Evolutionary conservation across 2,888 invertebrate species (phyloP), one percentile per base, ranked within the genome.

Genomic region (Pachymerium ferrugineum): DNA sequence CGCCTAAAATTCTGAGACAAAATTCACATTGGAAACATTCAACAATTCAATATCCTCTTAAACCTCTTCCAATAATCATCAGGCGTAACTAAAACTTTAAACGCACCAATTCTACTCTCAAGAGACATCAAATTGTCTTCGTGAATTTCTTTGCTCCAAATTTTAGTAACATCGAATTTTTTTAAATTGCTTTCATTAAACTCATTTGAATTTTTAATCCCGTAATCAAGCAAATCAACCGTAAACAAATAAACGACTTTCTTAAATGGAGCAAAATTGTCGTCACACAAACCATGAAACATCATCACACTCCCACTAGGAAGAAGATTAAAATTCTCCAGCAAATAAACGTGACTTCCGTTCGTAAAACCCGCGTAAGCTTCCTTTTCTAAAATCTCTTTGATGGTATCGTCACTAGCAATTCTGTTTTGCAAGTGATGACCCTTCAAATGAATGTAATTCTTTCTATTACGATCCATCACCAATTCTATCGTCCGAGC

Each of bases 261-360:
- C 19, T 74, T 74, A 29, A 70, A 74, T 4, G 74, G 74, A 8
- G 74, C 74, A 28, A 35, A 35, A 16, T 33, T 33, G 29, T 74
- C 67, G 29, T 74, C 74, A 28, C 74, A 74, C 35, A 74, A 38
- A 4, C 74, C 74, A 28, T 74, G 74, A 70, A 74, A 42, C 22
- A 74, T 29, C 33, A 70, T 33, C 6, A 28, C 69, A 38, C 74
- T 74, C 0, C 31, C 47, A 6, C 28, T 16, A 25, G 69, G 70
- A 25, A 74, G 31, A 19, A 28, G 6, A 10, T 74, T 22, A 4
- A 74, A 42, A n/a, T 70, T 69, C 38, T 70, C 69, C 8, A 74
- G 14, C 35, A 74, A 30, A 14, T 33, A 67, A 28, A 70, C 38
- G 70, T 35, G 74, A 22, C 30, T 30, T 25, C 67, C 42, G 22